Base-by-base conservation (phyloP, 2,888 invertebrate species). In the Leptothorax acervorum region DNA sequence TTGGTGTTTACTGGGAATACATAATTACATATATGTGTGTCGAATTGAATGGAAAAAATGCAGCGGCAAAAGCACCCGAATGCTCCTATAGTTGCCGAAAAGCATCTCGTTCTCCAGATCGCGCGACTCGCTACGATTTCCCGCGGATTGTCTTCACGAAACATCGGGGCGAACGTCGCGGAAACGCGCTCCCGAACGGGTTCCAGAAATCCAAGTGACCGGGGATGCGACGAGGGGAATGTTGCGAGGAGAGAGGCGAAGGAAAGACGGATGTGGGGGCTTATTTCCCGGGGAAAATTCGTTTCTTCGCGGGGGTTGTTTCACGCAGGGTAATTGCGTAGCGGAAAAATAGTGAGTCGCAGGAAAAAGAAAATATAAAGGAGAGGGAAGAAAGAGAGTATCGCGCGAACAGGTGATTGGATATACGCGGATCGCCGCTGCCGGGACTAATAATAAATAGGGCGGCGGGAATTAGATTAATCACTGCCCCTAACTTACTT, bases 381-480 rank as follows among this genome's bases (percentile, higher is more conserved):
- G 15, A 18, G 23, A 11, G 12, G 31, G 1, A 39, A 2, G 8
- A 15, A 28, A n/a, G 55, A 62, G 15, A n/a, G 9, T 8, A 8
- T 23, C 31, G n/a, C 8, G 28, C 28, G 3, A 31, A 28, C 42
- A 31, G 42, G 31, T 31, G 68, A 68, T 39, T 15, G 55, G 39
- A 66, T 18, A 28, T 66, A 31, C 51, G 42, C 68, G 66, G 66
- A 15, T 42, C 45, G 45, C 55, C 70, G 78, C 68, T 0, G 23
- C 23, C 23, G 55, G 55, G 39, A 42, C 31, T 68, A n/a, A 78
- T 78, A 78, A 78, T 57, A 78, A 78, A 78, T 31, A 78, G 68
- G 42, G 53, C 48, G 55, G 42, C 42, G 42, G 42, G 42, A 68
- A 78, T 78, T 57, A 57, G 57, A 78, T 78, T 70, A 78, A 70